Evolutionary conservation across 2,888 invertebrate species (phyloP), one percentile per base, ranked within the genome.

Genomic region (Phlogophora meticulosa): DNA sequence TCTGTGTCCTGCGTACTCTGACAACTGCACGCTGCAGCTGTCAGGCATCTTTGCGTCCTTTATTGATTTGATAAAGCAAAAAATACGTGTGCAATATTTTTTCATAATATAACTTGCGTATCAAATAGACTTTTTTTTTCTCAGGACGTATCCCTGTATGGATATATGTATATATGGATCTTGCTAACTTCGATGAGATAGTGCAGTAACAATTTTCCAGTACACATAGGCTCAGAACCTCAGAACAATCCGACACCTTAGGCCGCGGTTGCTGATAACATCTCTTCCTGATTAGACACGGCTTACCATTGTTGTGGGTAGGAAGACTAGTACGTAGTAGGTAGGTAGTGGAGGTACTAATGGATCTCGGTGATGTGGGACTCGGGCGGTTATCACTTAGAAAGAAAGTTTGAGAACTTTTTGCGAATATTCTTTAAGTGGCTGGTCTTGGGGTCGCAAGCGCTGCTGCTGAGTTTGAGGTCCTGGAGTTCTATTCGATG

Each of bases 281-380:
- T 90, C 90, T 66, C 72, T 89, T 88, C 88, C 90, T 88, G 90
- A 90, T 90, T 89, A 87, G 87, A 84, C 86, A 81, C 80, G 81
- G 76, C 82, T 83, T 76, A 81, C 88, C 85, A 88, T 88, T 89
- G 77, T 80, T 79, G 28, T 65, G 13, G 20, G 22, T 53, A 79
- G 67, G 75, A 79, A 78, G 66, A 59, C 61, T 17, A 34, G 73
- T 72, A 45, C 78, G 24, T 55, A 45, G 32, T 48, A 13, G 45
- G 17, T 17, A 2, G 10, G 42, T 32, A 11, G 13, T 17, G 20
- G 28, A n/a, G 3, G 38, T 74, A 74, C 75, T 40, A 42, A 38
- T 52, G 46, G 20, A 20, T 32, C 57, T 66, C 76, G 43, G 24
- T 17, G 10, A 45, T 45, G 2, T 17, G 34, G 3, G 9, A 51